Base-by-base conservation (phyloP, 2,888 invertebrate genomes). In the Athrips mouffetella region DNA sequence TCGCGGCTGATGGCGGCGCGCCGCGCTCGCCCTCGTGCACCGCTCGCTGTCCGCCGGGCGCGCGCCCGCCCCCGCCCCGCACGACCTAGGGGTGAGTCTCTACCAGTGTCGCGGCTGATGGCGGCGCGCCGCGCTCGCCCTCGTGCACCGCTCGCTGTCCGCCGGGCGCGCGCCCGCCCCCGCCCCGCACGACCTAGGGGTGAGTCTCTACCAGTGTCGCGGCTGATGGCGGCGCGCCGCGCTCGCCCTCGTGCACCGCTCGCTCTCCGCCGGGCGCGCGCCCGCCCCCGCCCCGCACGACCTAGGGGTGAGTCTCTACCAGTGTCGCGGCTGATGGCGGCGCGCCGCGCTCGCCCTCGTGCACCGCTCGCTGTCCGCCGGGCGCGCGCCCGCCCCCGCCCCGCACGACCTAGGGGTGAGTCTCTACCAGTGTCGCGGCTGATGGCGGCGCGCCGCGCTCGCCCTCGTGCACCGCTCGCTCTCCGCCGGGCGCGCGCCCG, bases 171-270 rank as follows among this genome's bases (percentile, higher is more conserved):
- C 47, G 31, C 20, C 47, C 56, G 11, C 62, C 56, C 30, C 29
- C 48, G 0, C 16, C 1, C 3, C 29, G 59, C 23, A 57, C 52
- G 72, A 78, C 49, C 60, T 73, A 2, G 62, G 64, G 54, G 78
- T 78, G 31, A 54, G 59, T 62, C n/a, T n/a, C n/a, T n/a, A n/a
- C n/a, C n/a, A n/a, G n/a, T n/a, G n/a, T n/a, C n/a, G n/a, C n/a
- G n/a, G n/a, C n/a, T n/a, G n/a, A n/a, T n/a, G n/a, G 55, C 72
- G 87, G 1, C 73, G 74, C 49, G 73, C 78, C n/a, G 83, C 79
- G 37, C 70, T 73, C n/a, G 44, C 64, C 18, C 71, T 86, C 11
- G 62, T 83, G 50, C 79, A 74, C 40, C 73, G 73, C 4, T 58
- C 79, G 52, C 64, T 80, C 5, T 11, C 33, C 2, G 50, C 57